phyloP scores from a whole-genome alignment of 2,888 invertebrate species.

The Falcaria lacertinaria region DNA sequence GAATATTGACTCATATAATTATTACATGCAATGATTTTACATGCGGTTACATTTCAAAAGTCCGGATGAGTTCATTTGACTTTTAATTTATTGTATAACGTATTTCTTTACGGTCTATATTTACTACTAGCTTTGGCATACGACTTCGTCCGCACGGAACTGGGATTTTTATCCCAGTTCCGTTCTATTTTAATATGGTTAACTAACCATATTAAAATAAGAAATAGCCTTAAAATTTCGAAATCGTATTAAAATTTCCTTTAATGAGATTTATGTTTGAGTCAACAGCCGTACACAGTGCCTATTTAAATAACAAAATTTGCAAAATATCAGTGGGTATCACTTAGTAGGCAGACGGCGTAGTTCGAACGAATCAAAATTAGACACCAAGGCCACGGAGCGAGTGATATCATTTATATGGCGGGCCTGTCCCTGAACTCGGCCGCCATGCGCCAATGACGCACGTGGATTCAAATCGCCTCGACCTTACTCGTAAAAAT shows the following conservation, averaged over 20 bases:
- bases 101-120: too few species aligned
- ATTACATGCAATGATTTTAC: too few species aligned
- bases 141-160: too few species aligned
- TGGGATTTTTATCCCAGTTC: too few species aligned
- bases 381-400: slow-evolving; percentile 66
- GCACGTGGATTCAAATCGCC: slow-evolving; percentile 68
- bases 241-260: too few species aligned
- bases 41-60: background rate
- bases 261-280: background rate
- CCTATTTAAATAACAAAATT: background rate
- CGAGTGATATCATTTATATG: slow-evolving; percentile 73
- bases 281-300: background rate
- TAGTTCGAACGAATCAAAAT: slow-evolving; percentile 71
- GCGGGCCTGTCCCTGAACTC: slow-evolving; percentile 73
- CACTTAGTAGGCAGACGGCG: slow-evolving; percentile 67
- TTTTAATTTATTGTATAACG: background rate
- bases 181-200: too few species aligned
- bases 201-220: too few species aligned
- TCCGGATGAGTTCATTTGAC: slow-evolving; percentile 1
- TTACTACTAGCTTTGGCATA: too few species aligned
- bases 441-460: slow-evolving; percentile 65
- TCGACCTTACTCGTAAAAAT: slow-evolving; percentile 68
- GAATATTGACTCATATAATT: too few species aligned
- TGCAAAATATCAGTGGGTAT: slow-evolving; percentile 3
- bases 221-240: too few species aligned